Evolutionary conservation across 2,888 invertebrate genomes (phyloP), one percentile per base, ranked within the genome.

Genomic region (Rotaria magnacalcarata): DNA sequence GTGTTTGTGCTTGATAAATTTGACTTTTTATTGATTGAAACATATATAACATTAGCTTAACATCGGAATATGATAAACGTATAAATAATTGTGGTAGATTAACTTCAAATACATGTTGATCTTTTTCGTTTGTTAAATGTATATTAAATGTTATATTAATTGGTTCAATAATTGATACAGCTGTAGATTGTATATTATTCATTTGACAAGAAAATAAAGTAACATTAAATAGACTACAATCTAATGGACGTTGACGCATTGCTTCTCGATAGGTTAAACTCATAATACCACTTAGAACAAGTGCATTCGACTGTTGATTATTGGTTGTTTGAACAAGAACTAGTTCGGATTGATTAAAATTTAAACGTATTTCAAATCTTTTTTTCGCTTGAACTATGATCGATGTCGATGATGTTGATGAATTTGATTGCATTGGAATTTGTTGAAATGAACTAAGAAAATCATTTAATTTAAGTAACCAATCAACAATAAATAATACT

Each of bases 261-360:
- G 74, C n/a, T 47, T 85, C 86, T 24, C 54, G 67, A 41, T 84
- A 86, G 19, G 80, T 84, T 34, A 85, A 56, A 34, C 11, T 80
- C 52, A 75, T 85, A 34, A 85, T 86, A 88, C 91, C 92, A 89
- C 92, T 91, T 27, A 97, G 92, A 89, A 98, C 96, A 21, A 98
- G 95, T 0, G 97, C 96, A 90, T 96, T 96, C 1, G 96, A 95
- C 90, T 97, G 96, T 92, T 94, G 93, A 27, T 94, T 93, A 0
- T 95, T 94, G 0, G 95, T 94, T 90, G 97, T 95, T 91, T 98
- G 97, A 0, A 98, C 95, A 58, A 97, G 93, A 56, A 98, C 96
- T 87, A 98, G 92, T 92, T 99, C 97, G 7, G 96, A 97, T 91
- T 97, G 96, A 0, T 96, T 96, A 50, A 97, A 94, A 91, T 97